Evolutionary conservation across 2,888 invertebrate genomes (phyloP).

Genomic region (Horisme vitalbata): DNA sequence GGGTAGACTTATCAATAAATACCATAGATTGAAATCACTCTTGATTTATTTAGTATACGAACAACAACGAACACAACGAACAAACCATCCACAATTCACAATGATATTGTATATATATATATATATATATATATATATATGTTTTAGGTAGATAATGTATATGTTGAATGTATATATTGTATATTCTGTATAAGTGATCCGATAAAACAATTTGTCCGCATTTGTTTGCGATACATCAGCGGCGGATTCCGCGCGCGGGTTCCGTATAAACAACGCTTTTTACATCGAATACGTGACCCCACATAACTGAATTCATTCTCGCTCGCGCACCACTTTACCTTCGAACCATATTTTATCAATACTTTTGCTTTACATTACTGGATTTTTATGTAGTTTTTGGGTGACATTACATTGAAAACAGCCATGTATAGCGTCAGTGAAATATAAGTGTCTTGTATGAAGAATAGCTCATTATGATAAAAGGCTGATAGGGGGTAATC

Average conservation of each 20-base stretch:
- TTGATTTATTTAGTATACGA: too few relatives aligned
- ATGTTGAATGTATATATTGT: too few relatives aligned
- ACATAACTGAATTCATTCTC: conserved; percentile 35
- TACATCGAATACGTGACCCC: conserved; percentile 31
- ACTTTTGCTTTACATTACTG: conserved; percentile 13
- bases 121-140: too few relatives aligned
- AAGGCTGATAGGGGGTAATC: conserved; percentile 5
- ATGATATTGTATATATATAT: too few relatives aligned
- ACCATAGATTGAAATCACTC: too few relatives aligned
- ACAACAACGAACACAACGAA: too few relatives aligned
- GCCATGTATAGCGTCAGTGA: neutral
- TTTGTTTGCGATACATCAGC: conserved; percentile 19
- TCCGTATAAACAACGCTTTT: conserved; percentile 29
- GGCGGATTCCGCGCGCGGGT: conserved; percentile 13
- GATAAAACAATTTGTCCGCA: conserved; percentile 15
- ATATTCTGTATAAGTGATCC: neutral
- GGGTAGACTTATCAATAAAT: too few relatives aligned
- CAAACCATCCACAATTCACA: too few relatives aligned
- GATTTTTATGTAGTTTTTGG: neutral
- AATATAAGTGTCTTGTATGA: neutral
- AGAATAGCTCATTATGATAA: conserved; percentile 18
- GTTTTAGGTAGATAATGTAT: too few relatives aligned
- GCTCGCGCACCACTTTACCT: conserved; percentile 14
- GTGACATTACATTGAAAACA: neutral
- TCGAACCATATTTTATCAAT: neutral